Conservation (phyloP, 1,140 invertebrate species). For the Drosophila malerkotliana region DNA sequence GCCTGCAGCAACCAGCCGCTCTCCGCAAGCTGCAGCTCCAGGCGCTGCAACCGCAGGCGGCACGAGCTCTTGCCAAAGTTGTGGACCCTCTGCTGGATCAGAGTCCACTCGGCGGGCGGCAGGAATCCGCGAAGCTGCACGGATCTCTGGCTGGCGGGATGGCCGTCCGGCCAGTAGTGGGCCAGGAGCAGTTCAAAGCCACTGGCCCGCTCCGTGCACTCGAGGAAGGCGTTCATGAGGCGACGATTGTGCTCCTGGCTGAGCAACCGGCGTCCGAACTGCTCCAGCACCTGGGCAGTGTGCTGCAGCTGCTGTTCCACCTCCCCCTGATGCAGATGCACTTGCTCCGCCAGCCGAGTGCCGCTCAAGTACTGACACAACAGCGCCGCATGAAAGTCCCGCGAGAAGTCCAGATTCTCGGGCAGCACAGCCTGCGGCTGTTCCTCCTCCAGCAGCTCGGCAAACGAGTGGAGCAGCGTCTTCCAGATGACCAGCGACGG, state of each 20-base stretch:
- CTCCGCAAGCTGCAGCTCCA: constrained; percentile 56
- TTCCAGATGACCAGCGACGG: constrained; percentile 81
- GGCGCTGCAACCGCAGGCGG: constrained; percentile 58
- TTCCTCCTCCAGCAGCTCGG: constrained; percentile 48
- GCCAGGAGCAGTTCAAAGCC: constrained; percentile 56
- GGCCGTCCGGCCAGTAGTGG: constrained; percentile 71
- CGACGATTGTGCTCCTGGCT: constrained; percentile 67
- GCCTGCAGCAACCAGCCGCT: constrained; percentile 44
- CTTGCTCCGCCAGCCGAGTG: constrained; percentile 67
- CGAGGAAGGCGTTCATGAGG: constrained; percentile 71
- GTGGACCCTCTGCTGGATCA: constrained; percentile 71
- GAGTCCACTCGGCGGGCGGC: constrained; percentile 58
- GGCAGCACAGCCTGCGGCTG: constrained; percentile 13
- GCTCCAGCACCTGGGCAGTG: constrained; percentile 44
- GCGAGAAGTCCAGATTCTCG: constrained; percentile 40
- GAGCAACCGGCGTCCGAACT: constrained; percentile 62
- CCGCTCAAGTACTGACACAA: constrained; percentile 72
- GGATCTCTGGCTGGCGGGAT: not conserved
- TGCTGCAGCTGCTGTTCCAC: constrained; percentile 45
- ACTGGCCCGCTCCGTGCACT: constrained; percentile 60
- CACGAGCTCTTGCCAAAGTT: constrained; percentile 73
- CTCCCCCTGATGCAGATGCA: constrained; percentile 43
- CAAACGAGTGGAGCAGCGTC: constrained; percentile 61
- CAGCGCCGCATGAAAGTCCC: constrained; percentile 71
- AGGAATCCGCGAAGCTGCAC: constrained; percentile 56